These are phyloP conservation scores for Arothron firmamentum DNA, from an alignment of 2,113 vertebrate species.

Conservation along the genomic window DNA sequence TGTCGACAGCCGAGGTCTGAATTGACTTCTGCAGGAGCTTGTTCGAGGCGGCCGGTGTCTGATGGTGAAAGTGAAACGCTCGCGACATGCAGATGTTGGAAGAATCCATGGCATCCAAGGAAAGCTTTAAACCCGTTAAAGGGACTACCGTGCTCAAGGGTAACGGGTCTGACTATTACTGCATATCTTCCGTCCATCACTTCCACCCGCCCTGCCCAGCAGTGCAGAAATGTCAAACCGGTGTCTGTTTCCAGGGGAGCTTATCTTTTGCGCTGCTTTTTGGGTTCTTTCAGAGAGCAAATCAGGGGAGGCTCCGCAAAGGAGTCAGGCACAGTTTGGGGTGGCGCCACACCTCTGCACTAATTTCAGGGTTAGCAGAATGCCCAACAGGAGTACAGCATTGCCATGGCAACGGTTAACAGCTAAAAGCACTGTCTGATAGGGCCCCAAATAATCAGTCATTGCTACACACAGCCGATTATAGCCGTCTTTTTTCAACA, in stretches of 20 bases:
- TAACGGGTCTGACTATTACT: constrained; percentile 48
- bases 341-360: constrained; percentile 73
- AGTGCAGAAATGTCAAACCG: constrained; percentile 23
- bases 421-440: constrained; percentile 67
- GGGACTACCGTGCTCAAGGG: constrained; percentile 38
- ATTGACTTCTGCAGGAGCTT: constrained; percentile 61
- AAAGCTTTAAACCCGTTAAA: constrained; percentile 56
- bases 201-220: constrained; percentile 41
- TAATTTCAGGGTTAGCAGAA: constrained; percentile 80
- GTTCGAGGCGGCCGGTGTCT: constrained; percentile 43
- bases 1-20: constrained; percentile 55
- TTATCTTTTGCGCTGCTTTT: constrained; percentile 67
- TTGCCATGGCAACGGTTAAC: constrained; percentile 74
- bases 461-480: constrained; percentile 50
- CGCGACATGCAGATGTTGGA: constrained; percentile 68
- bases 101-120: constrained; percentile 52
- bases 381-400: constrained; percentile 67
- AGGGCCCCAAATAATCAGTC: constrained; percentile 61
- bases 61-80: constrained; percentile 64
- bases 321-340: constrained; percentile 66
- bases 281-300: constrained; percentile 46
- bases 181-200: constrained; percentile 57
- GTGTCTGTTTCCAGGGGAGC: constrained; percentile 35
- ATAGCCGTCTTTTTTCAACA: constrained; percentile 36
- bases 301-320: constrained; percentile 48